Base-by-base conservation (phyloP, 1,140 invertebrate genomes). In the Pemphigus obesinymphae region DNA sequence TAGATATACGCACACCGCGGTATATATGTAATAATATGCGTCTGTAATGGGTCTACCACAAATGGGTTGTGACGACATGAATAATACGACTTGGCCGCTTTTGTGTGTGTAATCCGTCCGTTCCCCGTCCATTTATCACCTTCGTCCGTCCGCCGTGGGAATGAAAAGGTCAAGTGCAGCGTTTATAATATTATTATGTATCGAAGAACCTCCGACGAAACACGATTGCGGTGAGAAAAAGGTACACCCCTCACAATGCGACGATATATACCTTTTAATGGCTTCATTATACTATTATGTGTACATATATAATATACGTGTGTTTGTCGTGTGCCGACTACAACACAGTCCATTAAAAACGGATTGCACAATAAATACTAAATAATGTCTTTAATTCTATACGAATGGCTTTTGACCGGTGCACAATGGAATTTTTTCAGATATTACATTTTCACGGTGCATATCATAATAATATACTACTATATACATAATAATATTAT, bases 111-210 rank as follows among this genome's bases (percentile, higher is more conserved):
- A n/a, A 48, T 72, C 68, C 68, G 26, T 61, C 23, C 53, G 66
- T 23, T 1, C 8, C n/a, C 1, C 6, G 31, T 23, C 53, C 75
- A 43, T 78, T 78, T 78, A 40, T 58, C 50, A 78, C 72, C 72
- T 50, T 34, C 61, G n/a, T 37, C 26, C 31, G 63, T 68, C 63
- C 55, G n/a, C 43, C 53, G 55, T 78, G 75, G 53, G 75, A 78
- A 78, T 61, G 53, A 61, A 78, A 78, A 78, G 75, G 75, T 78
- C 75, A 61, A 78, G 68, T 72, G 68, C 53, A 34, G 15, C 23
- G 53, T 23, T 29, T 61, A 20, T 61, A 61, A 31, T 31, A 31
- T 23, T 68, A 68, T 37, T 68, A 23, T 68, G 29, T 15, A 31
- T 15, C 5, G 58, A 31, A 61, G 58, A 13, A 66, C 61, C 61